A percentile compares a stretch with the other conserved stretches of the same genome.
phyloP scores from a whole-genome alignment of 2,888 invertebrate species.

The Philereme vetulata region DNA sequence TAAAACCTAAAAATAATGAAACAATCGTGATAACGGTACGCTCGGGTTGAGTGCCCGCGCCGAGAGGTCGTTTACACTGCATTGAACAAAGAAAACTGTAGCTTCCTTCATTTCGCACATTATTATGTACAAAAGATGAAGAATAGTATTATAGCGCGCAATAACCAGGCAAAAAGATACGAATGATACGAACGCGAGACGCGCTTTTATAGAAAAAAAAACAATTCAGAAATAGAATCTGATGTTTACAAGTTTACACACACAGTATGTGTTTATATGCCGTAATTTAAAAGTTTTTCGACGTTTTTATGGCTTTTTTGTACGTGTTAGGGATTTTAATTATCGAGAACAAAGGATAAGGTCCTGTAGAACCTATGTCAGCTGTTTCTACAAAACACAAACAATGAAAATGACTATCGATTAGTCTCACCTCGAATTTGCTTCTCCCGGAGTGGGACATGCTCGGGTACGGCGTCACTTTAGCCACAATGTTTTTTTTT shows the following conservation, averaged over 20 bases:
- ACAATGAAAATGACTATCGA: slow-evolving; percentile 50
- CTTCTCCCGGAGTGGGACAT: slow-evolving; percentile 87
- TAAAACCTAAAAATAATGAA: slow-evolving; percentile 30
- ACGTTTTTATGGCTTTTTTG: slow-evolving; percentile 1
- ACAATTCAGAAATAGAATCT: slow-evolving; percentile 53
- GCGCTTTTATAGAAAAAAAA: slow-evolving; percentile 31
- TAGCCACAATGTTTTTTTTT: slow-evolving; percentile 75
- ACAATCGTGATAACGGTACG: slow-evolving; percentile 58
- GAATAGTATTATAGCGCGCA: slow-evolving; percentile 32
- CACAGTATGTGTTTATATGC: background rate
- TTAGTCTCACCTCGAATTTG: slow-evolving; percentile 85
- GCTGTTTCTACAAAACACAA: slow-evolving; percentile 85
- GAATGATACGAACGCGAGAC: slow-evolving; percentile 6
- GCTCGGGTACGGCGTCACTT: slow-evolving; percentile 77
- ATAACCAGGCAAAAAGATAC: slow-evolving; percentile 18
- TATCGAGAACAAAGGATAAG: slow-evolving; percentile 32
- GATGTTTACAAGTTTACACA: slow-evolving; percentile 37
- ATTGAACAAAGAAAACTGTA: slow-evolving; percentile 53
- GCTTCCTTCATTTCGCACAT: slow-evolving; percentile 33
- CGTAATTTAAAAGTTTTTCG: slow-evolving; percentile 5
- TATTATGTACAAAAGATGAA: slow-evolving; percentile 30
- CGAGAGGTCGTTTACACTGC: slow-evolving; percentile 61
- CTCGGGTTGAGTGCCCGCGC: slow-evolving; percentile 57
- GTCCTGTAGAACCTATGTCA: slow-evolving; percentile 60
- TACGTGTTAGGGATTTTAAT: slow-evolving; percentile 4